Percentiles rank a stretch among this genome's conserved stretches.
Conservation (phyloP, 2,888 invertebrate species). For the Ommatoiulus sabulosus region DNA sequence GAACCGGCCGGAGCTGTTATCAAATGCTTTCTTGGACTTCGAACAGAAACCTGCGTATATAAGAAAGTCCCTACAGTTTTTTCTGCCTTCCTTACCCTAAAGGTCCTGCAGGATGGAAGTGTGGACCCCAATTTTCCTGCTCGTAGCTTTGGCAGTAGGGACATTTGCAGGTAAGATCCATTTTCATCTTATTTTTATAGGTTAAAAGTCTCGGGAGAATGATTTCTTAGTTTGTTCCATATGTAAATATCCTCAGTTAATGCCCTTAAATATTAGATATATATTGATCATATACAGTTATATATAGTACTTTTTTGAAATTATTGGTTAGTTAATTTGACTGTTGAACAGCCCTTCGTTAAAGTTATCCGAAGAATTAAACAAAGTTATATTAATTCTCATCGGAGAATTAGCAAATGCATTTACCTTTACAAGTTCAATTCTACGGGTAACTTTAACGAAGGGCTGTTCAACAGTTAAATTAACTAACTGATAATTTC, state of each 20-base stretch:
- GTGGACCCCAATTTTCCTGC: conserved; percentile 44
- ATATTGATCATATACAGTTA: too few species aligned
- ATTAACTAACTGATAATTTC: neutral
- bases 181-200: neutral
- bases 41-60: neutral
- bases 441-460: too few species aligned
- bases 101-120: conserved; percentile 51
- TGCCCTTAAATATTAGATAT: too few species aligned
- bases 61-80: neutral
- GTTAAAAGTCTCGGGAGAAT: neutral
- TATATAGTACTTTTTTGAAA: too few species aligned
- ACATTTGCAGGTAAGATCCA: conserved; percentile 37
- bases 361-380: too few species aligned
- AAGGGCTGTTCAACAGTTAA: too few species aligned
- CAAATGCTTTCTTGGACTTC: conserved; percentile 6
- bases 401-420: too few species aligned
- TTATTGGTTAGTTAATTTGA: too few species aligned
- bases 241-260: too few species aligned
- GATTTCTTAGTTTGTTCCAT: neutral
- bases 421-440: too few species aligned
- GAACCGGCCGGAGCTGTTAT: conserved; percentile 23
- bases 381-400: too few species aligned
- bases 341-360: too few species aligned
- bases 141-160: conserved; percentile 1
- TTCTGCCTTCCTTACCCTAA: conserved; percentile 26